phyloP scores from a whole-genome alignment of 2,888 invertebrate species.

The Bombylius major region DNA sequence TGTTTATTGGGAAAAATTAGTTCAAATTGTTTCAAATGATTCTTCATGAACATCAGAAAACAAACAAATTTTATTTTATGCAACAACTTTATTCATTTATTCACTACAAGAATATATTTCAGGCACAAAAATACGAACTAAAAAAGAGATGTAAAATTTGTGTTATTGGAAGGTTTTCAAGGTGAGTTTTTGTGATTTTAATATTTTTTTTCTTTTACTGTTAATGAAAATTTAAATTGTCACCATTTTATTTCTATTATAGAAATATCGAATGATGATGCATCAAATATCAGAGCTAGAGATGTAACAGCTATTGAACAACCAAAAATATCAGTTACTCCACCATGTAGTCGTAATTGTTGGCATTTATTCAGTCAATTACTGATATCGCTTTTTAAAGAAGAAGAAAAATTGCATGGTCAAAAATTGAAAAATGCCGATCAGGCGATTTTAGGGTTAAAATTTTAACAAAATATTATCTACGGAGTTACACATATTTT shows the following conservation, averaged over 20 bases:
- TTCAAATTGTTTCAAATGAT: slow-evolving; percentile 35
- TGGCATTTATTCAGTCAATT: slow-evolving; percentile 75
- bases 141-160: slow-evolving; percentile 38
- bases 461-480: no score
- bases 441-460: no score
- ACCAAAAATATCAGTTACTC: slow-evolving; percentile 37
- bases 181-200: slow-evolving; percentile 10
- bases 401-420: no score
- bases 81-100: slow-evolving; percentile 59
- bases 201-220: not conserved
- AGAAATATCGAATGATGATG: not conserved
- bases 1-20: slow-evolving; percentile 60
- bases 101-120: slow-evolving; percentile 59
- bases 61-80: slow-evolving; percentile 61
- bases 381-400: no score
- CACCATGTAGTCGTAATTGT: slow-evolving; percentile 49
- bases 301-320: slow-evolving; percentile 32
- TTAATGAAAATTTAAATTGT: no score
- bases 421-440: no score
- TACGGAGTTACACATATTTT: no score
- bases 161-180: slow-evolving; percentile 40
- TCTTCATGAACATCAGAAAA: slow-evolving; percentile 44
- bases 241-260: not conserved
- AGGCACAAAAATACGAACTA: slow-evolving; percentile 36
- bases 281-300: not conserved